Conservation (phyloP, 2,888 invertebrate species). For the Proisotoma minuta region DNA sequence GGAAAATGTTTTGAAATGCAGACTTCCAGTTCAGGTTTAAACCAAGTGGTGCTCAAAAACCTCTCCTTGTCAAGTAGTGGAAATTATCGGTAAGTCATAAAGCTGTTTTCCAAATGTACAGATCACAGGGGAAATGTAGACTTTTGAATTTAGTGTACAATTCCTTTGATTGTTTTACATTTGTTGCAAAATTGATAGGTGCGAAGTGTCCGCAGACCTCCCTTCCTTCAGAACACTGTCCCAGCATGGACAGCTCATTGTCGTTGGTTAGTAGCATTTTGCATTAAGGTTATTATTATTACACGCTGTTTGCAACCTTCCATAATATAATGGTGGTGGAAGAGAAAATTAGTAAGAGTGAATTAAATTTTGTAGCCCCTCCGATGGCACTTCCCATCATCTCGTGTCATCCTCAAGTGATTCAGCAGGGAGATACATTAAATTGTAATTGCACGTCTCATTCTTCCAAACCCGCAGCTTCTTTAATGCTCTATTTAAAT, state of each 20-base stretch:
- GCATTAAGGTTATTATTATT: background rate
- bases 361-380: conserved; percentile 29
- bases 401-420: conserved; percentile 24
- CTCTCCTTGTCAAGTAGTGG: conserved; percentile 41
- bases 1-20: conserved; percentile 15
- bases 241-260: conserved; percentile 38
- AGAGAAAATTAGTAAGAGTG: conserved; percentile 2
- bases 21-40: conserved; percentile 36
- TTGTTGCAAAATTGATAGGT: conserved; percentile 34
- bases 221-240: conserved; percentile 42
- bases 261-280: conserved; percentile 36
- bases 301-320: background rate
- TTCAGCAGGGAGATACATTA: conserved; percentile 28
- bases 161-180: too few species aligned
- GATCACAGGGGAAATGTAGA: too few species aligned
- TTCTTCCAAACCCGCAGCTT: conserved; percentile 37
- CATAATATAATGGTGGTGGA: background rate
- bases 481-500: conserved; percentile 38
- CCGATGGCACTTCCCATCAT: conserved; percentile 34
- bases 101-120: too few species aligned
- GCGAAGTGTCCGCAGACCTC: conserved; percentile 46
- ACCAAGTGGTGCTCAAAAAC: conserved; percentile 39
- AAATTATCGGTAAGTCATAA: conserved; percentile 28
- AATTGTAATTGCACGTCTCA: conserved; percentile 36
- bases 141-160: too few species aligned